These are phyloP conservation scores for Paramormyrops hopkinsi DNA, from an alignment of 2,797 vertebrate species.

Conservation along the genomic window DNA sequence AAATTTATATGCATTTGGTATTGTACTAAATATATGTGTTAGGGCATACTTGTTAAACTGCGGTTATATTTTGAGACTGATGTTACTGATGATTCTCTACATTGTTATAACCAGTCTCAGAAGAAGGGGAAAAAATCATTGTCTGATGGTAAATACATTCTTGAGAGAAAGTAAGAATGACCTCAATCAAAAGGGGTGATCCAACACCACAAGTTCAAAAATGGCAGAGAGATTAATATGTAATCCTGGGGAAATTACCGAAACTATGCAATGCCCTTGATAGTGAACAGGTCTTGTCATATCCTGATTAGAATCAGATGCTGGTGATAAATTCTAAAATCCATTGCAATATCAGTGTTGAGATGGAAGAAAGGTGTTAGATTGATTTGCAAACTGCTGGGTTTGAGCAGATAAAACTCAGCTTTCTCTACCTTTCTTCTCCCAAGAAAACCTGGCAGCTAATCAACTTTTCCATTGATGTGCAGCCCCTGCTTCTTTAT, in stretches of 20 bases:
- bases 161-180: background rate
- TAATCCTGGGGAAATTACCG: background rate
- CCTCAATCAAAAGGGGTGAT: background rate
- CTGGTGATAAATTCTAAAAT: background rate
- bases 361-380: background rate
- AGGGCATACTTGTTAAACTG: background rate
- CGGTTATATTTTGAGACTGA: background rate
- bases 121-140: background rate
- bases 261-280: background rate
- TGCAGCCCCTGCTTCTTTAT: background rate
- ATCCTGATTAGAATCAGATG: slow-evolving; percentile 13
- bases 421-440: background rate
- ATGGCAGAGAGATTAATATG: background rate
- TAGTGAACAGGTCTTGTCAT: background rate
- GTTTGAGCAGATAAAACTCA: background rate
- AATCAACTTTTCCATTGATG: background rate
- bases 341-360: background rate
- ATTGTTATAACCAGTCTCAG: background rate
- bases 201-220: background rate
- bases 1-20: background rate
- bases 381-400: slow-evolving; percentile 8
- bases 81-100: background rate
- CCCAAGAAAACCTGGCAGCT: background rate
- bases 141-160: background rate
- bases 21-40: background rate